Conservation (phyloP, 2,888 invertebrate species). For the Acleris emargana region DNA sequence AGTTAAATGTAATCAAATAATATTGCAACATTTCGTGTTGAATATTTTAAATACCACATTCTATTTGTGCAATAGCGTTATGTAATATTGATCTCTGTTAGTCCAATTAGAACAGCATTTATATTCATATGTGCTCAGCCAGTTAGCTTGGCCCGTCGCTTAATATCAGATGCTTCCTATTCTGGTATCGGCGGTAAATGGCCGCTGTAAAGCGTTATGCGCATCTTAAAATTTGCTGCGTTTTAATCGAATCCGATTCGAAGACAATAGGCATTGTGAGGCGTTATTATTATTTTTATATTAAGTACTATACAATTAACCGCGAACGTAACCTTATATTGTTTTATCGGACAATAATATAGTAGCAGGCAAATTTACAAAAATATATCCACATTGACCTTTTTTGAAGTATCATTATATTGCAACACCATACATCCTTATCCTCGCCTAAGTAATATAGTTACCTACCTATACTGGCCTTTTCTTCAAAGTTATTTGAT, state of each 20-base stretch:
- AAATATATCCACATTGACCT: too few species aligned
- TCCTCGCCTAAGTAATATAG: too few species aligned
- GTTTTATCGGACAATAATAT: too few species aligned
- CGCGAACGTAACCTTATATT: too few species aligned
- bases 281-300: neutral
- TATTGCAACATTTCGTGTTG: neutral
- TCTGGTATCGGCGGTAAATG: neutral
- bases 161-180: neutral
- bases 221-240: constrained; percentile 1
- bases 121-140: neutral
- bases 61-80: constrained; percentile 25
- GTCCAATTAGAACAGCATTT: constrained; percentile 24
- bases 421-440: too few species aligned
- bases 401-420: too few species aligned
- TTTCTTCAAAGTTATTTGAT: too few species aligned
- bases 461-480: too few species aligned
- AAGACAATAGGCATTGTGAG: neutral
- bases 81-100: constrained; percentile 29
- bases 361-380: too few species aligned
- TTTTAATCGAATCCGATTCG: constrained; percentile 3
- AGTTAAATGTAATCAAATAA: constrained; percentile 7
- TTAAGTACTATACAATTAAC: neutral
- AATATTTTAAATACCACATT: constrained; percentile 16
- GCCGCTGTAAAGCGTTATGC: neutral
- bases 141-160: neutral